phyloP scores from a whole-genome alignment of 2,113 vertebrate species.

The Syngnathoides biaculeatus region DNA sequence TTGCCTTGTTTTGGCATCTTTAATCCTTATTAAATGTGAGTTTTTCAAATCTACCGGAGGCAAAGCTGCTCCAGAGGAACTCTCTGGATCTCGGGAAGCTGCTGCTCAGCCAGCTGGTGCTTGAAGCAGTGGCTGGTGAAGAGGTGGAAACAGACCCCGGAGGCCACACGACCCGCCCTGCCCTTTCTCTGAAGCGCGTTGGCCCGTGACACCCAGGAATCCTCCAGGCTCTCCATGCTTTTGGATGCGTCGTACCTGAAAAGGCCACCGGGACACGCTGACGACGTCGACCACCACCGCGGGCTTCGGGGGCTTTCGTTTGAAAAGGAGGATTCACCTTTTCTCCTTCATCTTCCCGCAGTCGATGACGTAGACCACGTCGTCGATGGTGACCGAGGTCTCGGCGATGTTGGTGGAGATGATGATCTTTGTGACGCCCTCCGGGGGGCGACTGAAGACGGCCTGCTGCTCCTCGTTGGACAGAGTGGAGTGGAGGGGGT shows the following conservation, averaged over 20 bases:
- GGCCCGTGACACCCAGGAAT: conserved; percentile 89
- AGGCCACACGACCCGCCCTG: conserved; percentile 90
- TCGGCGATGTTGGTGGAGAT: conserved; percentile 98
- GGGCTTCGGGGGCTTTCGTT: background rate
- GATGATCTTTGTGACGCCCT: conserved; percentile 90
- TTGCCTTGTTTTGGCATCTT: too few species aligned
- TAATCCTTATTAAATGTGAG: background rate
- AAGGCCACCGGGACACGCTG: background rate
- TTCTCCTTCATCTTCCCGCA: conserved; percentile 98
- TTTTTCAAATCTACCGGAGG: conserved; percentile 75
- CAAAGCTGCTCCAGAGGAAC: conserved; percentile 94
- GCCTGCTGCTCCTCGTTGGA: conserved; percentile 94
- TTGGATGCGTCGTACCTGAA: conserved; percentile 88
- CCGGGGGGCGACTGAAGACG: conserved; percentile 84
- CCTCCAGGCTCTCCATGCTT: conserved; percentile 98
- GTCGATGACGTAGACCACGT: conserved; percentile 94
- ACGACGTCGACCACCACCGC: too few species aligned
- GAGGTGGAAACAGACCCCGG: conserved; percentile 93
- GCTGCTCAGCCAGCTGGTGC: conserved; percentile 84
- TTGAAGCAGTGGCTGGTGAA: conserved; percentile 92
- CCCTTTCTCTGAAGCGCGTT: conserved; percentile 92
- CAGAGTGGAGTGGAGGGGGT: conserved; percentile 91
- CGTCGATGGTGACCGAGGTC: conserved; percentile 95
- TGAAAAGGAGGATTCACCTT: conserved; percentile 74
- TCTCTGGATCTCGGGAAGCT: conserved; percentile 95